These are phyloP conservation scores for Xiphydria camelus DNA, from an alignment of 2,888 invertebrate genomes.

Conservation along the genomic window DNA sequence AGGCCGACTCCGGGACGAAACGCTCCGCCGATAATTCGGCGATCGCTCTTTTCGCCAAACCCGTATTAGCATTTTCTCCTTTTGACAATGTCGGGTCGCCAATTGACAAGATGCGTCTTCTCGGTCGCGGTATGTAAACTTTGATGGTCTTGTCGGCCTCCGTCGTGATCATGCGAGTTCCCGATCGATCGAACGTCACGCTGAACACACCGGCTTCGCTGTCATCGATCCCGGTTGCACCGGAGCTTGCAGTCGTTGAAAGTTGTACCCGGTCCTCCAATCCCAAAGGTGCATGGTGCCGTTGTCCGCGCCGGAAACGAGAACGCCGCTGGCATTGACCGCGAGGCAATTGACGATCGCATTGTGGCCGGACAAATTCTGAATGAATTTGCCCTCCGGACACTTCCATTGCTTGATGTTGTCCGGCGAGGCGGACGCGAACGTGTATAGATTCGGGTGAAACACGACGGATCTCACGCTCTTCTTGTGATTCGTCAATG, in stretches of 20 bases:
- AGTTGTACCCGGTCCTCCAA: conserved; percentile 99
- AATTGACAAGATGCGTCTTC: conserved; percentile 94
- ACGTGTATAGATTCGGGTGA: conserved; percentile 85
- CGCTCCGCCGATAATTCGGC: too few species aligned
- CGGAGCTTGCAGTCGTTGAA: conserved; percentile 89
- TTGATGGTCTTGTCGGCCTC: conserved; percentile 99
- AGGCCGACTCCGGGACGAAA: too few species aligned
- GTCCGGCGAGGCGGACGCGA: conserved; percentile 97
- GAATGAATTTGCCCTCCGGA: conserved; percentile 96
- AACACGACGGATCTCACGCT: conserved; percentile 80
- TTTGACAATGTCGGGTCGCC: conserved; percentile 96
- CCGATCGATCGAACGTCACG: conserved; percentile 93
- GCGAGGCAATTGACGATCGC: conserved; percentile 97
- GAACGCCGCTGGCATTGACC: conserved; percentile 90
- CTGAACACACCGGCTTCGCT: conserved; percentile 98
- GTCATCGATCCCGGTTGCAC: conserved; percentile 99
- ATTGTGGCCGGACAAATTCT: conserved; percentile 95
- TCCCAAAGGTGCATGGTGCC: conserved; percentile 98
- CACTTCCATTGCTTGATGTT: conserved; percentile 99
- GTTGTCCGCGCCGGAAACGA: conserved; percentile 98
- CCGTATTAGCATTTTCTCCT: conserved; percentile 86
- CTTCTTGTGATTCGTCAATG: conserved; percentile 98
- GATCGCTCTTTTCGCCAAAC: too few species aligned
- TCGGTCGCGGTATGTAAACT: conserved; percentile 97
- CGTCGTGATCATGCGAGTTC: conserved; percentile 90